These are phyloP conservation scores for Byasa hedistus DNA, from an alignment of 2,888 invertebrate genomes.

Conservation along the genomic window DNA sequence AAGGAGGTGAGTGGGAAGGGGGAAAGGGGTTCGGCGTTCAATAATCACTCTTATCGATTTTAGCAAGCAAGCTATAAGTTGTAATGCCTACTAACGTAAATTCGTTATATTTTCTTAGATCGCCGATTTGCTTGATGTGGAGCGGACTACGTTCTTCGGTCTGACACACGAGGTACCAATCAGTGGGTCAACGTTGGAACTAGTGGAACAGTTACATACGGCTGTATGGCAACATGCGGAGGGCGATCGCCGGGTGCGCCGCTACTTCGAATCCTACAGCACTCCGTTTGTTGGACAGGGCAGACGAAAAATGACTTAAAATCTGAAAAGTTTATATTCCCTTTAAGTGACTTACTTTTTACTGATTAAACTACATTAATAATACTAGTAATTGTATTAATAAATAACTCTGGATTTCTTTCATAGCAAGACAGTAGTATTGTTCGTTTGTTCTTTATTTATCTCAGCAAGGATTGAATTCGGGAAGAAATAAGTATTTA, in stretches of 20 bases:
- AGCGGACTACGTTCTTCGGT: constrained; percentile 59
- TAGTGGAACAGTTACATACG: constrained; percentile 48
- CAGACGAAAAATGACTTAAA: constrained; percentile 19
- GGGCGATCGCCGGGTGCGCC: constrained; percentile 57
- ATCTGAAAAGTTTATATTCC: not conserved
- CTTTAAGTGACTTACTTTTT: not conserved
- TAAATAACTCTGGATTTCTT: too few species aligned
- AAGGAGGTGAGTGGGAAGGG: too few species aligned
- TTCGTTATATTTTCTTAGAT: constrained; percentile 3
- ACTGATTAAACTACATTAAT: not conserved
- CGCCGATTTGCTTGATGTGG: constrained; percentile 50
- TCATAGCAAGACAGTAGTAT: too few species aligned
- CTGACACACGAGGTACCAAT: constrained; percentile 50
- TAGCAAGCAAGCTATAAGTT: too few species aligned
- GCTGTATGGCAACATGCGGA: constrained; percentile 42
- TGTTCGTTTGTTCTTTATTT: too few species aligned
- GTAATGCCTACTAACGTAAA: too few species aligned
- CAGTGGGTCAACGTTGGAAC: constrained; percentile 48
- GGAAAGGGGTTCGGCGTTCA: too few species aligned
- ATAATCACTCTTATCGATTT: too few species aligned
- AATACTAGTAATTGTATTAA: too few species aligned
- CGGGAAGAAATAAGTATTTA: too few species aligned
- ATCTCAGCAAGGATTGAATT: too few species aligned
- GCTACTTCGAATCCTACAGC: constrained; percentile 61
- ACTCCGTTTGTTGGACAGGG: constrained; percentile 50